A percentile compares a stretch with the other conserved stretches of the same genome.
Conservation (phyloP, 2,888 invertebrate genomes). For the Philopedon plagiatum region DNA sequence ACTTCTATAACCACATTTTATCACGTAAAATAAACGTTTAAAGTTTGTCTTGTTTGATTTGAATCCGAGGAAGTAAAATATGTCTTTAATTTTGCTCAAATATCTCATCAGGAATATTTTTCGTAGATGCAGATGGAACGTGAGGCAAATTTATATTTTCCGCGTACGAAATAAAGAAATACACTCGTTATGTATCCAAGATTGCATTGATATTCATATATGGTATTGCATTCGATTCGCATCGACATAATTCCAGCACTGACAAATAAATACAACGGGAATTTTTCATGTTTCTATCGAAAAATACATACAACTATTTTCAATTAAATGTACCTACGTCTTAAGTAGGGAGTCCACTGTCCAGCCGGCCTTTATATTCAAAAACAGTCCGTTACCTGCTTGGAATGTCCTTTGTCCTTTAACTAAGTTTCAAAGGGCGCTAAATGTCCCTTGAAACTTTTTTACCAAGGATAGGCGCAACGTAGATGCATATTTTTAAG, state of each 20-base stretch:
- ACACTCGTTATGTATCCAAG: conserved; percentile 40
- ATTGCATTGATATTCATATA: conserved; percentile 47
- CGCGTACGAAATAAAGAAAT: conserved; percentile 26
- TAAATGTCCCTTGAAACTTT: too few relatives aligned
- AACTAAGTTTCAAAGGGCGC: too few relatives aligned
- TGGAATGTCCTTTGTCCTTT: too few relatives aligned
- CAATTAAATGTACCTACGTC: too few relatives aligned
- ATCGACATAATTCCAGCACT: conserved; percentile 14
- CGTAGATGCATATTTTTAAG: too few relatives aligned
- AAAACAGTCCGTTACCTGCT: too few relatives aligned
- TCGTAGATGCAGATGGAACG: conserved; percentile 35
- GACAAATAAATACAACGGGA: not conserved
- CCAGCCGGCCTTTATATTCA: too few relatives aligned
- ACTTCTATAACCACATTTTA: too few relatives aligned
- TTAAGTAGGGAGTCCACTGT: too few relatives aligned
- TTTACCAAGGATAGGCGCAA: too few relatives aligned
- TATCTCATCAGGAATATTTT: conserved; percentile 39
- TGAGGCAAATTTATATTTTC: conserved; percentile 42
- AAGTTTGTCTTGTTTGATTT: conserved; percentile 7
- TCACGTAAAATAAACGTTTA: too few relatives aligned
- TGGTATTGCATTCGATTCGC: conserved; percentile 36
- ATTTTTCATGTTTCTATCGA: not conserved
- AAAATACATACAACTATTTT: not conserved
- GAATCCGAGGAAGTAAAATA: conserved; percentile 31
- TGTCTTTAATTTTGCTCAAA: conserved; percentile 41